These are phyloP conservation scores for Falcaria lacertinaria DNA, from an alignment of 2,888 invertebrate genomes.

Conservation along the genomic window DNA sequence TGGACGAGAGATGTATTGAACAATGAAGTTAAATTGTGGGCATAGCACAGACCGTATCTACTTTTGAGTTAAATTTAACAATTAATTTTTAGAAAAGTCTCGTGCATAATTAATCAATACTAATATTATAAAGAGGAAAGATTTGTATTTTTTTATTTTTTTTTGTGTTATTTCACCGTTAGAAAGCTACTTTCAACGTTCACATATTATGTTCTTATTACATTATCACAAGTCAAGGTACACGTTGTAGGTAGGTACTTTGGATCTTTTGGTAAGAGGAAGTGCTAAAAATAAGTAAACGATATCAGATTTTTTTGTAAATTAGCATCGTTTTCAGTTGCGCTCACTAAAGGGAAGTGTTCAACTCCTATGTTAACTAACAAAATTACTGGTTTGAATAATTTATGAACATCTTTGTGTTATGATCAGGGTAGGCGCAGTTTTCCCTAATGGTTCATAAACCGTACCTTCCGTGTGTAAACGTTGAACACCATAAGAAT, in stretches of 20 bases:
- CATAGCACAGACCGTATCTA: too few species aligned
- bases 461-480: background rate
- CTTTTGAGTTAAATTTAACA: too few species aligned
- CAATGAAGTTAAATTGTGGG: too few species aligned
- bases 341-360: background rate
- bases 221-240: background rate
- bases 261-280: too few species aligned
- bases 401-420: background rate
- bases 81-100: too few species aligned
- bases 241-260: too few species aligned
- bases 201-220: background rate
- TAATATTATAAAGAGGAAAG: too few species aligned
- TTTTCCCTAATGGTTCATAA: background rate
- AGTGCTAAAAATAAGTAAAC: background rate
- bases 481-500: slow-evolving; percentile 9
- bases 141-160: too few species aligned
- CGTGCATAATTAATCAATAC: too few species aligned
- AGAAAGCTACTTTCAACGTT: too few species aligned
- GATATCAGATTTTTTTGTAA: background rate
- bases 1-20: too few species aligned
- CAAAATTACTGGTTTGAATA: background rate
- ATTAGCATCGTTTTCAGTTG: background rate
- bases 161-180: too few species aligned
- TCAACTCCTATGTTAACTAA: background rate
- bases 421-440: background rate